Conservation (phyloP, 2,888 invertebrate species). For the Dicyrtoma fusca region DNA sequence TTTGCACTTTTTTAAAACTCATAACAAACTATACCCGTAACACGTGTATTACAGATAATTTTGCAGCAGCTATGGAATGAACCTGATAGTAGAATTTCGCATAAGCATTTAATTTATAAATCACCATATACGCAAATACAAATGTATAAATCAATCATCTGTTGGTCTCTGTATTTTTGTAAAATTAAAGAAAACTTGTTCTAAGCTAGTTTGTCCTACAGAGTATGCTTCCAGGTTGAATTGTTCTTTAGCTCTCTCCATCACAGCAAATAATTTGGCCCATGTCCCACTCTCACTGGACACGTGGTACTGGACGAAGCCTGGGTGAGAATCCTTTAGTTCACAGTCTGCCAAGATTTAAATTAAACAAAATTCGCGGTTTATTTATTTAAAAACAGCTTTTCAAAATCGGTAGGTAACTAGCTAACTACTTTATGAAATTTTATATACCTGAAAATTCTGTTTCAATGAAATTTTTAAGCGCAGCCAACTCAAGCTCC, state of each 20-base stretch:
- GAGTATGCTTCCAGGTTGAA: constrained; percentile 75
- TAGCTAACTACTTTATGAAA: too few species aligned
- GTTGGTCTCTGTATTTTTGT: constrained; percentile 35
- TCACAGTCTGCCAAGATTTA: constrained; percentile 52
- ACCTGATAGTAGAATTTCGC: too few species aligned
- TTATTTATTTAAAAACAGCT: not conserved
- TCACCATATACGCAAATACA: too few species aligned
- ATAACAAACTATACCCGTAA: too few species aligned
- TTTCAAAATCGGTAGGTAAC: not conserved
- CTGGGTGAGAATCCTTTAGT: constrained; percentile 71
- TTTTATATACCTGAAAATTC: constrained; percentile 17
- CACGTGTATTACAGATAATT: too few species aligned
- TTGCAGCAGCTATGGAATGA: too few species aligned
- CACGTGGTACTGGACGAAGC: constrained; percentile 70
- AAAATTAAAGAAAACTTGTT: constrained; percentile 66
- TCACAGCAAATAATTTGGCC: constrained; percentile 69
- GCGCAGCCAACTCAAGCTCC: constrained; percentile 15
- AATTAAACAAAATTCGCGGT: not conserved
- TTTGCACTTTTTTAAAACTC: too few species aligned
- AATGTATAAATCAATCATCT: too few species aligned
- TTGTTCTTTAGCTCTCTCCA: constrained; percentile 60
- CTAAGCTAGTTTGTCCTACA: constrained; percentile 77
- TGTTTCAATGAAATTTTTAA: constrained; percentile 16
- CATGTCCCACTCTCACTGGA: constrained; percentile 66
- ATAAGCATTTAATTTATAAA: too few species aligned